Percentiles rank a stretch among this genome's conserved stretches.
These are phyloP conservation scores for Emys orbicularis DNA, from an alignment of 2,797 vertebrate species.

Conservation along the genomic window DNA sequence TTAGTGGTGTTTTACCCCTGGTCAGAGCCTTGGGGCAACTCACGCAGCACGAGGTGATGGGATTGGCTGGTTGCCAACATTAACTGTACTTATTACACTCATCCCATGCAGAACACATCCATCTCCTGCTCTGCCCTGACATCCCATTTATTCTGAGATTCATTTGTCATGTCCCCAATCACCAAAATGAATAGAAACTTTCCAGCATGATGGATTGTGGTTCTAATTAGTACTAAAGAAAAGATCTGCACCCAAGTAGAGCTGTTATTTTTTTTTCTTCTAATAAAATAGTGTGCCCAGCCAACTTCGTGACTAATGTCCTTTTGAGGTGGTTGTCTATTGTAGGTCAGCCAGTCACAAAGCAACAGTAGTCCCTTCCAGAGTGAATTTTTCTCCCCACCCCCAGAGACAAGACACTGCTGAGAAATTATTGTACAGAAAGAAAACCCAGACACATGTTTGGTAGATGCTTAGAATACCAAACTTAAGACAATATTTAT, in stretches of 20 bases:
- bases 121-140: constrained; percentile 89
- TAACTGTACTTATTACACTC: constrained; percentile 90
- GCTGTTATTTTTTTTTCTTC: constrained; percentile 75
- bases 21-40: constrained; percentile 70
- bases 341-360: constrained; percentile 81
- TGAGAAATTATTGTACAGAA: background rate
- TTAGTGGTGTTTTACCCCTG: constrained; percentile 75
- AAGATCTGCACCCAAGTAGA: constrained; percentile 82
- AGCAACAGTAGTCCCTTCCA: constrained; percentile 44
- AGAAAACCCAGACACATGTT: background rate
- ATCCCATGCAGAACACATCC: constrained; percentile 91
- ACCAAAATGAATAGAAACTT: constrained; percentile 92
- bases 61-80: constrained; percentile 88
- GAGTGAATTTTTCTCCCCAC: background rate
- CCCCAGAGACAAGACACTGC: background rate
- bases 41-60: constrained; percentile 67
- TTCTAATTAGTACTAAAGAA: constrained; percentile 91
- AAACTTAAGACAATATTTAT: background rate
- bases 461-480: constrained; percentile 17
- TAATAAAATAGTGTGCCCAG: constrained; percentile 74
- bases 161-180: constrained; percentile 96
- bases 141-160: constrained; percentile 93
- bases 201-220: constrained; percentile 90
- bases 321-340: constrained; percentile 74
- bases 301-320: constrained; percentile 76